Percentiles rank a stretch among this genome's conserved stretches.
Evolutionary conservation across 1,140 invertebrate species (phyloP).

Genomic region (Antheraea pernyi): DNA sequence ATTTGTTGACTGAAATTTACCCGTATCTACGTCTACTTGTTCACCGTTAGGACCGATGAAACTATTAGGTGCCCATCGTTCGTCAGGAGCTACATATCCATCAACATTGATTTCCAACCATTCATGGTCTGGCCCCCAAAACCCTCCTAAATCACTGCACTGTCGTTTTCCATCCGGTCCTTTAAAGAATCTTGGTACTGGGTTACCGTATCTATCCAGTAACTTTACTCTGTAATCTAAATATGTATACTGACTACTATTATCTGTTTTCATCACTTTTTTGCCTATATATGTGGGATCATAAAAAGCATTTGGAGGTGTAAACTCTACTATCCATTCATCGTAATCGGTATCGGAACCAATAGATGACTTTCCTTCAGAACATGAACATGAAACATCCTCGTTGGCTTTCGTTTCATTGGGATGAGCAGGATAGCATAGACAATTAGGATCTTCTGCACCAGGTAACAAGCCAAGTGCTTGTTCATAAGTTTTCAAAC

Average conservation of each 20-base stretch:
- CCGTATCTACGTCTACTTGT: constrained; percentile 49
- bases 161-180: constrained; percentile 65
- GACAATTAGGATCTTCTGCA: constrained; percentile 55
- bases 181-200: constrained; percentile 64
- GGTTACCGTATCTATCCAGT: constrained; percentile 57
- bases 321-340: constrained; percentile 72
- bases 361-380: constrained; percentile 41
- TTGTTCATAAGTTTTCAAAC: constrained; percentile 70
- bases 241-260: constrained; percentile 56
- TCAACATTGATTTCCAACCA: constrained; percentile 70
- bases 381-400: constrained; percentile 61
- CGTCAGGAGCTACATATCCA: constrained; percentile 61
- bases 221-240: constrained; percentile 66
- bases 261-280: constrained; percentile 51
- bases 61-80: constrained; percentile 56
- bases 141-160: constrained; percentile 70
- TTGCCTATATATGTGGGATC: constrained; percentile 56
- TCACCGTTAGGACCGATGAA: constrained; percentile 63
- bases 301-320: constrained; percentile 61
- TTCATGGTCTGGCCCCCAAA: constrained; percentile 62
- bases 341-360: constrained; percentile 63
- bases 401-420: constrained; percentile 38
- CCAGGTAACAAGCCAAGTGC: constrained; percentile 58
- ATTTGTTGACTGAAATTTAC: constrained; percentile 57
- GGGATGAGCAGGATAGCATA: constrained; percentile 50